Conservation (phyloP, 2,113 vertebrate species). For the Cygnus buccinator region DNA sequence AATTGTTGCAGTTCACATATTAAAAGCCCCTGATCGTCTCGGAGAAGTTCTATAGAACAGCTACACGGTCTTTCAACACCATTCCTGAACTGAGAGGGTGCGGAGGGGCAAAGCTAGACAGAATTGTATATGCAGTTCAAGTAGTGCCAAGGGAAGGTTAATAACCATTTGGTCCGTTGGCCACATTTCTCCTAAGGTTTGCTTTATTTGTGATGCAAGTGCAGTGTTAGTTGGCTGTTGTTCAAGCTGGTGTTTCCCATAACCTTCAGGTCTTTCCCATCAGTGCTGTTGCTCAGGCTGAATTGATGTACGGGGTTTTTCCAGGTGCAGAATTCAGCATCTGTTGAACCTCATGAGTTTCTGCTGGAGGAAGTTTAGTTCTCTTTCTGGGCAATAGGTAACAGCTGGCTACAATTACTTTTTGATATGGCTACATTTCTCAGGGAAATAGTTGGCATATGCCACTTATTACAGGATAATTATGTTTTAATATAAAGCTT, state of each 20-base stretch:
- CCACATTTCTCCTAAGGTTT: background rate
- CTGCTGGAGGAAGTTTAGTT: background rate
- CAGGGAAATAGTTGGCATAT: background rate
- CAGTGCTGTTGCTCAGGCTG: background rate
- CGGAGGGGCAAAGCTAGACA: background rate
- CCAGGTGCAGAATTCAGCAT: background rate
- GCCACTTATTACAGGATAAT: background rate
- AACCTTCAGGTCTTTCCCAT: background rate
- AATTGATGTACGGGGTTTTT: background rate
- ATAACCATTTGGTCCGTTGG: background rate
- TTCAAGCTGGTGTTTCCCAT: background rate
- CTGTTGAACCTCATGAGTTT: background rate
- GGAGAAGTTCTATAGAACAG: background rate
- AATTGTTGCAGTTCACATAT: background rate
- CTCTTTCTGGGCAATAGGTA: background rate
- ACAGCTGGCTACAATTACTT: background rate
- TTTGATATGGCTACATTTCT: background rate
- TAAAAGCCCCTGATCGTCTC: background rate
- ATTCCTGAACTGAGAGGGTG: background rate
- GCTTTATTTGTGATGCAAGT: background rate
- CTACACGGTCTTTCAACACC: background rate
- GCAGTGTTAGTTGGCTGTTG: background rate
- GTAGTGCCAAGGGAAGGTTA: background rate
- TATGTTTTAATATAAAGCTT: background rate
- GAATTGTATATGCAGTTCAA: background rate